A percentile compares a stretch with the other conserved stretches of the same genome.
phyloP scores from a whole-genome alignment of 1,140 invertebrate species.

The Drosophila varians region DNA sequence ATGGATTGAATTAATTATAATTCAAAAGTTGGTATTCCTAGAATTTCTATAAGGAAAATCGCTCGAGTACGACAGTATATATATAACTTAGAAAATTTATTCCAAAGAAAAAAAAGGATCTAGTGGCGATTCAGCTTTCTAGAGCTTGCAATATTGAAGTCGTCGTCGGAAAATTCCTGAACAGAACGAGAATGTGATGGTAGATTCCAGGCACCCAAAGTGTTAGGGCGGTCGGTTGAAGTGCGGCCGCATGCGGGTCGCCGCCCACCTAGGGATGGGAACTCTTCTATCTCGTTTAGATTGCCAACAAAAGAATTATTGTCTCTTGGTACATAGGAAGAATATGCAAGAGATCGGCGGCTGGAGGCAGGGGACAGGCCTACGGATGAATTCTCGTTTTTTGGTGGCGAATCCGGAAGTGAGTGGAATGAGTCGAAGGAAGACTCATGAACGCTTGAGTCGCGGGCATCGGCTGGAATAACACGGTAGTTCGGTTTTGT shows the following conservation, averaged over 20 bases:
- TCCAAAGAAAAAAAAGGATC: no score
- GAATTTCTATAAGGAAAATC: no score
- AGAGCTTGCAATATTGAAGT: constrained; percentile 1
- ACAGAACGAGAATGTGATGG: neutral
- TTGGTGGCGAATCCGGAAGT: no score
- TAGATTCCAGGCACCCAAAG: constrained; percentile 4
- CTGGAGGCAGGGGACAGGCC: constrained; percentile 9
- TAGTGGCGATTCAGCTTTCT: neutral
- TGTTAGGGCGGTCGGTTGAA: neutral
- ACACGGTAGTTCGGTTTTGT: constrained; percentile 26
- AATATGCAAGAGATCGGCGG: neutral
- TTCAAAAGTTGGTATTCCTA: no score
- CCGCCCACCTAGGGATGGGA: constrained; percentile 28
- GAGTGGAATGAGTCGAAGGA: constrained; percentile 18
- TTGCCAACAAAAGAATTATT: constrained; percentile 9
- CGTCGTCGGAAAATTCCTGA: constrained; percentile 5
- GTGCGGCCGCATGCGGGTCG: neutral
- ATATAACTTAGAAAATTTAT: neutral
- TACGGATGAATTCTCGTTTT: neutral
- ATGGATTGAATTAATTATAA: no score
- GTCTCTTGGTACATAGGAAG: constrained; percentile 16
- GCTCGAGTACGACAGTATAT: no score
- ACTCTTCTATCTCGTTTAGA: neutral
- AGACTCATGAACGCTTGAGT: neutral
- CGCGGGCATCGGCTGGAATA: neutral